phyloP scores from a whole-genome alignment of 2,113 vertebrate species.

The Chloropsis cyanopogon region DNA sequence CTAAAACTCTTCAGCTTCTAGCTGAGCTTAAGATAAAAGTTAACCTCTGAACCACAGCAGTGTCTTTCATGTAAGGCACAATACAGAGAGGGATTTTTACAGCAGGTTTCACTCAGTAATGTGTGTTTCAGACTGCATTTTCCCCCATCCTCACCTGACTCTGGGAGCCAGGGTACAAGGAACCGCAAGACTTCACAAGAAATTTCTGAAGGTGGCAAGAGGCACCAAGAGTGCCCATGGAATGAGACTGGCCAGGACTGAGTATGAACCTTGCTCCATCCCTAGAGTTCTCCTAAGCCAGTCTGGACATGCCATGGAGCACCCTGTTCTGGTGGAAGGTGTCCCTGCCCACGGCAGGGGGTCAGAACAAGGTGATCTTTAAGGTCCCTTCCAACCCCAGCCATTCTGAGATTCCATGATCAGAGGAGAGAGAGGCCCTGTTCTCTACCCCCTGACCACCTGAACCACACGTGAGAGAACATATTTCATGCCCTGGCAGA shows the following conservation, averaged over 20 bases:
- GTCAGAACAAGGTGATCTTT: background rate
- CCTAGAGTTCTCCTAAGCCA: background rate
- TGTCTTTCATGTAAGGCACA: slow-evolving; percentile 34
- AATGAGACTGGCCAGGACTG: background rate
- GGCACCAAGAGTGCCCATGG: background rate
- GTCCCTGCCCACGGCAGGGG: background rate
- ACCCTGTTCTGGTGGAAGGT: background rate
- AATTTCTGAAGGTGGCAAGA: background rate
- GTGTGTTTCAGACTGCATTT: background rate
- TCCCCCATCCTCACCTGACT: background rate
- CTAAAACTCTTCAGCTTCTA: slow-evolving; percentile 3
- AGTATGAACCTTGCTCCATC: background rate
- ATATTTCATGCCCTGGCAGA: background rate
- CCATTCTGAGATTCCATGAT: background rate
- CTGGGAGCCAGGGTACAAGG: background rate
- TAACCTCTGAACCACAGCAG: slow-evolving; percentile 28
- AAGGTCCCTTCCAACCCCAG: background rate
- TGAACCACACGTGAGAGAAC: background rate
- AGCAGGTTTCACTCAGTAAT: background rate
- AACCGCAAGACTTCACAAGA: background rate
- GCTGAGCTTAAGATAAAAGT: slow-evolving; percentile 45
- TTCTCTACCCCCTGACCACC: background rate
- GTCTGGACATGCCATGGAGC: background rate
- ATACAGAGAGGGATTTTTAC: background rate
- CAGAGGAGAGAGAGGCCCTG: background rate